Evolutionary conservation across 1,140 invertebrate genomes (phyloP).

Genomic region (Drosophila arawakana): DNA sequence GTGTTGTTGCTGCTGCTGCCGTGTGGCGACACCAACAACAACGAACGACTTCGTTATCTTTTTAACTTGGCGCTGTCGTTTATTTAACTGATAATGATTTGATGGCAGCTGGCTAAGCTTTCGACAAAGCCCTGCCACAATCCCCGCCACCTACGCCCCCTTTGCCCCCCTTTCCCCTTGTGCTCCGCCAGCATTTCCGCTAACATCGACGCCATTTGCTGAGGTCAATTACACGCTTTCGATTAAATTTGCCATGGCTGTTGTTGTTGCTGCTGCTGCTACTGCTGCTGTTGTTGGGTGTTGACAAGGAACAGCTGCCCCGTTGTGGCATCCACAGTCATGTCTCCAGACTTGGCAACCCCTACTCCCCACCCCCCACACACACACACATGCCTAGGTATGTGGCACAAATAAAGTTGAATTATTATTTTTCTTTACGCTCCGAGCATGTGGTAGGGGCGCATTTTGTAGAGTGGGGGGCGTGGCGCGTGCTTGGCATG

Average conservation of each 20-base stretch:
- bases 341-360: slow-evolving; percentile 21
- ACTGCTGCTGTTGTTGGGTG: slow-evolving; percentile 46
- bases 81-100: slow-evolving; percentile 83
- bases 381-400: slow-evolving; percentile 37
- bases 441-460: slow-evolving; percentile 1
- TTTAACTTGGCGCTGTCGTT: slow-evolving; percentile 81
- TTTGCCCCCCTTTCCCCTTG: background rate
- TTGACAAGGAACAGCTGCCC: slow-evolving; percentile 78
- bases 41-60: slow-evolving; percentile 80
- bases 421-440: slow-evolving; percentile 82
- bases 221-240: slow-evolving; percentile 82
- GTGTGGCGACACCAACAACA: slow-evolving; percentile 44
- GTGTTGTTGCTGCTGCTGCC: slow-evolving; percentile 24
- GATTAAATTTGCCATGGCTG: slow-evolving; percentile 78
- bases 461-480: slow-evolving; percentile 26
- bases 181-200: slow-evolving; percentile 11
- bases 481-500: slow-evolving; percentile 70
- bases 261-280: slow-evolving; percentile 31
- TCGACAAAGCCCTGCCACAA: slow-evolving; percentile 62
- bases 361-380: slow-evolving; percentile 1
- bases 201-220: slow-evolving; percentile 65
- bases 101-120: slow-evolving; percentile 81
- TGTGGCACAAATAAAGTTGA: slow-evolving; percentile 81
- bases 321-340: slow-evolving; percentile 26
- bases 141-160: background rate